Base-by-base conservation (phyloP, 2,888 invertebrate species). In the Esperia sulphurella region DNA sequence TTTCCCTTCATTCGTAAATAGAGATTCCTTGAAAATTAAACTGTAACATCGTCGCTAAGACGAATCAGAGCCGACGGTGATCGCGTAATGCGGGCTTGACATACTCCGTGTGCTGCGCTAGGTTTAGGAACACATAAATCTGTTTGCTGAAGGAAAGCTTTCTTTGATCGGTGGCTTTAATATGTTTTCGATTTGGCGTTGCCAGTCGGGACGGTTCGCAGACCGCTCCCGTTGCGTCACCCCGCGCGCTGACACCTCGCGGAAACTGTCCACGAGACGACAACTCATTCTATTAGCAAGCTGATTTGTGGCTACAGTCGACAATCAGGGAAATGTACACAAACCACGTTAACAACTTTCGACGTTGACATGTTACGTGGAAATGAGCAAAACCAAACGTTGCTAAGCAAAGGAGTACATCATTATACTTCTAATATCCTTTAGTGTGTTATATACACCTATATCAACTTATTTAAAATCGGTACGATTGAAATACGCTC, bases 141-240 rank as follows among this genome's bases (percentile, higher is more conserved):
- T 59, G 58, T 51, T 51, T 56, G 52, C 59, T 64, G 63, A 69
- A 71, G 75, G 70, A 79, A 71, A 79, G 64, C 71, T 80, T 65
- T 70, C 84, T 86, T 85, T 84, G 85, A 88, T 87, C 85, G 72
- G 77, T 56, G 73, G 75, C 66, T 71, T 80, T 83, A 79, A 87
- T 85, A 72, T 79, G 81, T 81, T 82, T 83, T 79, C 75, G 67
- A 84, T 84, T 78, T 76, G 72, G 74, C 78, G 76, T 72, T 74
- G 74, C 68, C 80, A 77, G 75, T 72, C 75, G 74, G 69, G 83
- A 81, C 76, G 65, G 65, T 55, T 61, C 60, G 71, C 81, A 83
- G 83, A 80, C 82, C 63, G 73, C 58, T 21, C 65, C 56, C 55
- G 61, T 80, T 80, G 74, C 88, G 86, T 84, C 84, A 84, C 65